These are phyloP conservation scores for Amphipoea lucens DNA, from an alignment of 2,888 invertebrate species.

Conservation along the genomic window DNA sequence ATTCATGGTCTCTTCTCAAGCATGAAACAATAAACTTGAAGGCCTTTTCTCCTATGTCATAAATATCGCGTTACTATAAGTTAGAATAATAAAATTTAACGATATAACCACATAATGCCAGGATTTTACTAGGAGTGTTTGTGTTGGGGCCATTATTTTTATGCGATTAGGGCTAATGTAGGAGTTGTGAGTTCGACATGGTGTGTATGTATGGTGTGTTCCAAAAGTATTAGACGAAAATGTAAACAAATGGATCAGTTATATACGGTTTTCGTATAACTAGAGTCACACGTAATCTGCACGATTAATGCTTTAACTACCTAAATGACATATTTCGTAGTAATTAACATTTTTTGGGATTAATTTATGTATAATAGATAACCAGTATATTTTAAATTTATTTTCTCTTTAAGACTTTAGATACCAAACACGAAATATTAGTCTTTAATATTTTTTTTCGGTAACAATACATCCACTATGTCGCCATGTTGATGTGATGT, in stretches of 20 bases:
- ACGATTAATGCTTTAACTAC: background rate
- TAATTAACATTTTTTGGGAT: background rate
- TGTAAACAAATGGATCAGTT: background rate
- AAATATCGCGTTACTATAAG: conserved; percentile 88
- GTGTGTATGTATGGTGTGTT: background rate
- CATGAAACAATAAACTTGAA: conserved; percentile 85
- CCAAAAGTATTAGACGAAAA: background rate
- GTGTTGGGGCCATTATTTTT: conserved; percentile 43
- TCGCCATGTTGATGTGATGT: background rate
- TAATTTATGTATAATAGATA: background rate
- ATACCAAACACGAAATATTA: background rate
- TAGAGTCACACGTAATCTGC: background rate
- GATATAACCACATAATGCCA: conserved; percentile 76
- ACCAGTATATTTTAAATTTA: background rate
- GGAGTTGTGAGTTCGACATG: conserved; percentile 10
- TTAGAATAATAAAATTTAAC: conserved; percentile 84
- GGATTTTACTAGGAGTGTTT: conserved; percentile 68
- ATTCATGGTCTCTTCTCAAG: conserved; percentile 81
- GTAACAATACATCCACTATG: background rate
- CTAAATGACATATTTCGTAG: background rate
- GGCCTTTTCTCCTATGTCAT: conserved; percentile 80
- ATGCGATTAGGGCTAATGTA: conserved; percentile 39
- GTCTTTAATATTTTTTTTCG: background rate
- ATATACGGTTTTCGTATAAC: background rate
- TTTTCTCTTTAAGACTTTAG: background rate